These are phyloP conservation scores for Glareola pratincola DNA, from an alignment of 2,113 vertebrate genomes.

Conservation along the genomic window DNA sequence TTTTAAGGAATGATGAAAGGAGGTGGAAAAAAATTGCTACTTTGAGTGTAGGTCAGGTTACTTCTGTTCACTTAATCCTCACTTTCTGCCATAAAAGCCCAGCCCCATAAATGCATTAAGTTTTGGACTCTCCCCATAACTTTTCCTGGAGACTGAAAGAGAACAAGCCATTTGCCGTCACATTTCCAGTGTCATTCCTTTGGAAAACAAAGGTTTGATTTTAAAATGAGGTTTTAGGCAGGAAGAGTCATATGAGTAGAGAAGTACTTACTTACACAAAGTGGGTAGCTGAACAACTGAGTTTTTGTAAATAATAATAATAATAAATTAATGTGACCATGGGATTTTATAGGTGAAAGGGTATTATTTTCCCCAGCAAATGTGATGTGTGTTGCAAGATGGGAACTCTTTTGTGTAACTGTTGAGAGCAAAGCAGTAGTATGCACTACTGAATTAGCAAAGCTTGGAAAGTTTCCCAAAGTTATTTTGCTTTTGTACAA, in stretches of 20 bases:
- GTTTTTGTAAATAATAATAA: background rate
- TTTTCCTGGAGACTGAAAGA: background rate
- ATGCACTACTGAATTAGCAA: background rate
- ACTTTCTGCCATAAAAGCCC: background rate
- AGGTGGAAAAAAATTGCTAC: background rate
- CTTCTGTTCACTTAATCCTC: background rate
- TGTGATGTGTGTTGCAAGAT: background rate
- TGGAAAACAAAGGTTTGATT: background rate
- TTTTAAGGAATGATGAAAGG: background rate
- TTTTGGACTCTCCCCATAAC: background rate
- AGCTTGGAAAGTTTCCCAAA: background rate
- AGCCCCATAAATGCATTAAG: background rate
- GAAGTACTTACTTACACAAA: background rate
- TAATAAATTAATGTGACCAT: background rate
- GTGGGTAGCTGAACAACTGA: background rate
- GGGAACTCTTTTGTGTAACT: background rate
- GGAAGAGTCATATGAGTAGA: background rate
- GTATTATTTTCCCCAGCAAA: background rate
- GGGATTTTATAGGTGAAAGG: background rate
- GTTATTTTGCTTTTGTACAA: background rate
- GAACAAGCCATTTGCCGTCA: background rate
- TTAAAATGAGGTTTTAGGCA: background rate
- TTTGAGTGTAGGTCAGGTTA: background rate
- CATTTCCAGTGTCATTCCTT: background rate
- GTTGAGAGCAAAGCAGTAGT: background rate